Percentiles rank a stretch among this genome's conserved stretches.
phyloP scores from a whole-genome alignment of 2,797 vertebrate genomes.

The Luscinia luscinia region DNA sequence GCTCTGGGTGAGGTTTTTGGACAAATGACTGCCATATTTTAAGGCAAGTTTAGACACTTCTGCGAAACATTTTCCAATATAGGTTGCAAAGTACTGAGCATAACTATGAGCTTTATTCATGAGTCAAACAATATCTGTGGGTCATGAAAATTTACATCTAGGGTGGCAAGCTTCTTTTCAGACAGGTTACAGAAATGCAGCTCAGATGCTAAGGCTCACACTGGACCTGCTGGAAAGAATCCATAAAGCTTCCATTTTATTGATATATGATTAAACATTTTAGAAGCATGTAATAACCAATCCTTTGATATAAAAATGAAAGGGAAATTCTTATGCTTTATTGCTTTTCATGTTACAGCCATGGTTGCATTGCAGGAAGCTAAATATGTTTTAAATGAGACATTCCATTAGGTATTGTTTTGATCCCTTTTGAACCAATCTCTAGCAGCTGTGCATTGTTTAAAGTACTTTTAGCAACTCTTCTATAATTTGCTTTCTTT shows the following conservation, averaged over 20 bases:
- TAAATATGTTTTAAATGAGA: not conserved
- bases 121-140: slow-evolving; percentile 9
- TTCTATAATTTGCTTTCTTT: slow-evolving; percentile 78
- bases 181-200: slow-evolving; percentile 24
- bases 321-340: slow-evolving; percentile 43
- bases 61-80: not conserved
- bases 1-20: not conserved
- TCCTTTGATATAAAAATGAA: not conserved
- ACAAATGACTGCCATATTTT: not conserved
- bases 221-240: slow-evolving; percentile 79
- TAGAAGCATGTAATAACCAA: slow-evolving; percentile 78
- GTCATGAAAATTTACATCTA: not conserved
- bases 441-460: slow-evolving; percentile 66
- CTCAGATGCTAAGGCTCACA: slow-evolving; percentile 78
- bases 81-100: not conserved
- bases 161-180: slow-evolving; percentile 10
- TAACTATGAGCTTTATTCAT: not conserved
- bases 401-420: slow-evolving; percentile 45
- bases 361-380: not conserved
- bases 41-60: not conserved
- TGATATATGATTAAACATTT: slow-evolving; percentile 77
- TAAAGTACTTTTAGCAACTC: slow-evolving; percentile 70
- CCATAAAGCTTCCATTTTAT: slow-evolving; percentile 74
- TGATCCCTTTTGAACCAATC: slow-evolving; percentile 64
- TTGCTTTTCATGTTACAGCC: not conserved